phyloP scores from a whole-genome alignment of 1,140 invertebrate genomes.

The Brachionus calyciflorus region DNA sequence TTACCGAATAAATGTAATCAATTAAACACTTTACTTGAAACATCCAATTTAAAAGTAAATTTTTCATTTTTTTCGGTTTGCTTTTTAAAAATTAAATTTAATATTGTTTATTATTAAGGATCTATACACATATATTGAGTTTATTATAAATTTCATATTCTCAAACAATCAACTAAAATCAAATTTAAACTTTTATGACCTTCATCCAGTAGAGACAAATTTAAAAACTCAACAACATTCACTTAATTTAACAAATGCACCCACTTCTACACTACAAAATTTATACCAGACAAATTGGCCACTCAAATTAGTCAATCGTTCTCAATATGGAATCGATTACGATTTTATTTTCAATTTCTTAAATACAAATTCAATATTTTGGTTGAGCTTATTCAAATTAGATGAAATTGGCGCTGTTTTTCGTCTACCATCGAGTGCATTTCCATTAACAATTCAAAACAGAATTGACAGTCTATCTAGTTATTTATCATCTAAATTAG shows the following conservation, averaged over 20 bases:
- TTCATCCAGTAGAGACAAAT: background rate
- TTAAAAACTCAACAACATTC: no score
- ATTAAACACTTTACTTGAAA: background rate
- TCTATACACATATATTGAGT: conserved; percentile 3
- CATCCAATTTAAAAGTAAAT: background rate
- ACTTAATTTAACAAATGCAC: background rate
- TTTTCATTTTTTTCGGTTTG: background rate
- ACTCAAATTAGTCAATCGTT: background rate
- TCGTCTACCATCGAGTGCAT: background rate
- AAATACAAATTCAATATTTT: background rate
- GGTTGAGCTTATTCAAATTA: conserved; percentile 11
- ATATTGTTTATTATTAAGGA: background rate
- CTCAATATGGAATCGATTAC: background rate
- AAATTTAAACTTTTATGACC: background rate
- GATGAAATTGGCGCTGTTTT: background rate
- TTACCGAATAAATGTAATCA: background rate
- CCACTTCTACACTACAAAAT: background rate
- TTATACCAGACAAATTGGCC: background rate
- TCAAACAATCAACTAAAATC: background rate
- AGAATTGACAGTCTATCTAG: background rate
- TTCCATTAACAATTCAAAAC: background rate
- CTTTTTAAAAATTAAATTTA: background rate
- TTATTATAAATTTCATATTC: conserved; percentile 16
- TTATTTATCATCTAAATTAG: background rate
- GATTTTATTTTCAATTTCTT: conserved; percentile 20